phyloP scores from a whole-genome alignment of 2,797 vertebrate genomes.

The Acipenser oxyrinchus region DNA sequence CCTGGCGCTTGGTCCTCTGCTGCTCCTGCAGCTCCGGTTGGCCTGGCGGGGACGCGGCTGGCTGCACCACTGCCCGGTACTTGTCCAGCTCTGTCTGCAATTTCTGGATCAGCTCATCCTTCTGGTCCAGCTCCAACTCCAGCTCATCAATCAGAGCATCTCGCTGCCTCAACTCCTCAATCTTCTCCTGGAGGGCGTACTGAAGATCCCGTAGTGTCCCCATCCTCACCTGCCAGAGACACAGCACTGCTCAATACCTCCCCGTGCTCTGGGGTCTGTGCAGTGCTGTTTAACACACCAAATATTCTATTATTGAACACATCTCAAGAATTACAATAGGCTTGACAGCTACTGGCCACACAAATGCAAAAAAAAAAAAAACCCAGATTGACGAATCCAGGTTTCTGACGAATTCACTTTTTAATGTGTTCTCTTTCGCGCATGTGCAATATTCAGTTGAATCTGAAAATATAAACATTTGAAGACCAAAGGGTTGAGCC shows the following conservation, averaged over 20 bases:
- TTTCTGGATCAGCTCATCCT: conserved; percentile 69
- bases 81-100: conserved; percentile 69
- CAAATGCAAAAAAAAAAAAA: too few relatives aligned
- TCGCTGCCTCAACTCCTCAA: conserved; percentile 70
- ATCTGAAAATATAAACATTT: too few relatives aligned
- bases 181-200: conserved; percentile 66
- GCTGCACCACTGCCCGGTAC: conserved; percentile 44
- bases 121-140: conserved; percentile 65
- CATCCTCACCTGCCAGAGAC: conserved; percentile 41
- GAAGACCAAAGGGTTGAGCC: too few relatives aligned
- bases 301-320: too few relatives aligned
- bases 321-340: too few relatives aligned
- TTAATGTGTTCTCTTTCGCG: too few relatives aligned
- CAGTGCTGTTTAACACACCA: too few relatives aligned
- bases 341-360: too few relatives aligned
- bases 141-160: conserved; percentile 69
- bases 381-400: too few relatives aligned
- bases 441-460: too few relatives aligned
- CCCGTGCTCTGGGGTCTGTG: too few relatives aligned
- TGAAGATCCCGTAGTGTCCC: conserved; percentile 69
- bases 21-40: conserved; percentile 14
- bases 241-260: not conserved
- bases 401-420: too few relatives aligned
- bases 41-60: conserved; percentile 34
- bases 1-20: conserved; percentile 42